Evolutionary conservation across 2,113 vertebrate species (phyloP).

Genomic region (Psophia crepitans): DNA sequence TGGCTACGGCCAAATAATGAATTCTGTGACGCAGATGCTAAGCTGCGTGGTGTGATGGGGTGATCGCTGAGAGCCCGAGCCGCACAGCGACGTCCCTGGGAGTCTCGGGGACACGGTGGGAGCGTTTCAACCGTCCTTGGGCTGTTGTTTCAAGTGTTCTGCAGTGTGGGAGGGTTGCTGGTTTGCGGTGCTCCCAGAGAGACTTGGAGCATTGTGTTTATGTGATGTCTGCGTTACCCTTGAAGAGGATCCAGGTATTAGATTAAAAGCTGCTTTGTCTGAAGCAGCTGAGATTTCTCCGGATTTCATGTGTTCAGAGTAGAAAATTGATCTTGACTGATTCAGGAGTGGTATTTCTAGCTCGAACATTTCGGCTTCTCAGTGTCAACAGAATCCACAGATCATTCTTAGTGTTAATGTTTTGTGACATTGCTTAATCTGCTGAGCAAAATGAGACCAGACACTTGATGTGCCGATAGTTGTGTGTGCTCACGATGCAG

Average conservation of each 20-base stretch:
- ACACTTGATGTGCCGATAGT: not conserved
- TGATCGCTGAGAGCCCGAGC: rapidly evolving
- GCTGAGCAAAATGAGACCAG: not conserved
- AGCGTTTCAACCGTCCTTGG: not conserved
- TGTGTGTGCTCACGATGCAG: rapidly evolving
- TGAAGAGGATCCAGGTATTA: not conserved
- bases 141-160: not conserved
- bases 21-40: not conserved
- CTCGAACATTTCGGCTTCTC: not conserved
- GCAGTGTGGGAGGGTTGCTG: not conserved
- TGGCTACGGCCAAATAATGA: not conserved
- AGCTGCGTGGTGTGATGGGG: not conserved
- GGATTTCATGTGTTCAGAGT: not conserved
- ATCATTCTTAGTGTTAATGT: not conserved
- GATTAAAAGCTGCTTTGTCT: not conserved
- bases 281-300: not conserved
- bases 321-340: not conserved
- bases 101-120: rapidly evolving
- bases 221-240: not conserved
- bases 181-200: not conserved
- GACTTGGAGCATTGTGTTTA: not conserved
- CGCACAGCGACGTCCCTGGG: rapidly evolving
- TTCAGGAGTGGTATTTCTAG: not conserved
- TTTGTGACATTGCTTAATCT: not conserved
- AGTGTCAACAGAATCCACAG: not conserved